Base-by-base conservation (phyloP, 2,888 invertebrate genomes). In the Oscheius sp. region DNA sequence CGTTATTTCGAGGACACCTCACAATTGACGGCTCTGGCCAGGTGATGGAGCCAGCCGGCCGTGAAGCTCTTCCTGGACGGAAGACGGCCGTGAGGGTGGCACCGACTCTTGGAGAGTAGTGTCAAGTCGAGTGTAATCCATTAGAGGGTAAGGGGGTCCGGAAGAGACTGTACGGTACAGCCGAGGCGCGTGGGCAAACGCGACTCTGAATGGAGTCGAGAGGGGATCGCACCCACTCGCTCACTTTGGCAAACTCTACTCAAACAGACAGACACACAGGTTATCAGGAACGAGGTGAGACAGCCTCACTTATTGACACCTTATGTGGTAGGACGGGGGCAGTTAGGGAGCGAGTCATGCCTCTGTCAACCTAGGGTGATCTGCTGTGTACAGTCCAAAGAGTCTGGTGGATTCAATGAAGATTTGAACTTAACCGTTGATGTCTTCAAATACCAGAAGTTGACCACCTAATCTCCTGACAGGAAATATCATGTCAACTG, bases 171-270 rank as follows among this genome's bases (percentile, higher is more conserved):
- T 73, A 55, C 73, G 48, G 47, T 50, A 50, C 51, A 63, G 63
- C 63, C 57, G 50, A 70, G 68, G 60, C 70, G 74, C 66, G 71
- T 73, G 72, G 66, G 70, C 57, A 53, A 70, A 70, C 59, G 70
- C 51, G 37, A 48, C 58, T 55, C 65, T 51, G 58, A 70, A 77
- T 68, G 68, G 68, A 68, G 68, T 68, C 55, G 68, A 68, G 68
- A 51, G 68, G 33, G 68, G 68, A 68, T 68, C 68, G 68, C 68
- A 63, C 68, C 55, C 68, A 68, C 68, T 68, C 68, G 53, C 37
- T 55, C 53, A 68, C 68, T 55, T 55, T 68, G 68, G 68, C 68
- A 68, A 55, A 68, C 68, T 68, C 68, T n/a, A n/a, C 32, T 32
- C 68, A 68, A 68, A 68, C 55, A 68, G 37, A 65, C 60, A 21